A percentile compares a stretch with the other conserved stretches of the same genome.
These are phyloP conservation scores for Drosophila flavopinicola DNA, from an alignment of 2,888 invertebrate species.

Conservation along the genomic window DNA sequence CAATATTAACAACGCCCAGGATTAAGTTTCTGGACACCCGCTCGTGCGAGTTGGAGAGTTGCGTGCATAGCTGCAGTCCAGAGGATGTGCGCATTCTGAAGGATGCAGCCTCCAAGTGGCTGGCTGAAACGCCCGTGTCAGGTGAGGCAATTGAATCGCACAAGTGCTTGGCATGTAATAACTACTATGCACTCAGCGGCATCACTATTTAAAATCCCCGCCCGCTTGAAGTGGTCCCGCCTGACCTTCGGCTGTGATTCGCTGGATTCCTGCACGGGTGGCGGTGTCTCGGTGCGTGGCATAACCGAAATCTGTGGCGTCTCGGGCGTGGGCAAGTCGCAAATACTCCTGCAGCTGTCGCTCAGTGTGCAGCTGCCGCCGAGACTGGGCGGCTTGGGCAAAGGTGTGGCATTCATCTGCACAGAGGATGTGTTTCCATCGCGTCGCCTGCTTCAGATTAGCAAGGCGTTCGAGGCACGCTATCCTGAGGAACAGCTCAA, in stretches of 20 bases:
- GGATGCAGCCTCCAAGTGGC: conserved; percentile 81
- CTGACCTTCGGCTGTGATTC: conserved; percentile 86
- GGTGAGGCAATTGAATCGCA: conserved; percentile 43
- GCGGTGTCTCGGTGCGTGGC: conserved; percentile 88
- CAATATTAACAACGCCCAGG: conserved; percentile 70
- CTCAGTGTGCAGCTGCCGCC: conserved; percentile 87
- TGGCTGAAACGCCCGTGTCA: conserved; percentile 67
- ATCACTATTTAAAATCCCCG: conserved; percentile 61
- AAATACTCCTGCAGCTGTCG: conserved; percentile 89
- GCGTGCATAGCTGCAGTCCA: conserved; percentile 69
- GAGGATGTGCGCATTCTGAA: conserved; percentile 81
- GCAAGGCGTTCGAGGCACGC: conserved; percentile 81
- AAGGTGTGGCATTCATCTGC: conserved; percentile 88
- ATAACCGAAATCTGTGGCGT: conserved; percentile 91
- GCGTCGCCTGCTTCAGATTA: conserved; percentile 87
- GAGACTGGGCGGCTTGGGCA: conserved; percentile 85
- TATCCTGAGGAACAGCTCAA: conserved; percentile 80
- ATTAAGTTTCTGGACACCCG: conserved; percentile 68
- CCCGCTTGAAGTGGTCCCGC: conserved; percentile 76
- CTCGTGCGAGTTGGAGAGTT: conserved; percentile 22
- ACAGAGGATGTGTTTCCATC: conserved; percentile 91
- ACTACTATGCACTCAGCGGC: conserved; percentile 40
- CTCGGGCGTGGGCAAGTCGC: conserved; percentile 91
- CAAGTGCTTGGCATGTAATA: not conserved
- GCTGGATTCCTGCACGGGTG: conserved; percentile 87